phyloP scores from a whole-genome alignment of 2,888 invertebrate species.

The Ornithoptera alexandrae region DNA sequence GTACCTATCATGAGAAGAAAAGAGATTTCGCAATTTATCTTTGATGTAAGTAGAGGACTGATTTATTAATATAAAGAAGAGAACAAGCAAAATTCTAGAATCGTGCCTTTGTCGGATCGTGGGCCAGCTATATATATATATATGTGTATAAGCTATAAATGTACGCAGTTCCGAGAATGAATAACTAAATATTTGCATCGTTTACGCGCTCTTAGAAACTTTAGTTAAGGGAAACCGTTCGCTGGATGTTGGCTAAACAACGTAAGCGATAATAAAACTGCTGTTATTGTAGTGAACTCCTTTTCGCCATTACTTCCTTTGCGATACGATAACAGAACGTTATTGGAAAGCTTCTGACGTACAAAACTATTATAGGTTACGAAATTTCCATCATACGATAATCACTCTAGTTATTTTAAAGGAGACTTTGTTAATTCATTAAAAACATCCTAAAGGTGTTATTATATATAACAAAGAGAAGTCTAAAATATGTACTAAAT shows the following conservation, averaged over 20 bases:
- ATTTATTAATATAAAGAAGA: no score
- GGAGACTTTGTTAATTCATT: no score
- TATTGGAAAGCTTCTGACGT: constrained; percentile 32
- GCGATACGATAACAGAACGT: constrained; percentile 30
- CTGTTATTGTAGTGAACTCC: constrained; percentile 34
- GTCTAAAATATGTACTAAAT: no score
- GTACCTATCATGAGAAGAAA: no score
- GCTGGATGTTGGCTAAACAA: background rate
- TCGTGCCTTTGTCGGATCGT: no score
- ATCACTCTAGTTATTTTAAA: no score
- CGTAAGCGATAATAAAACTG: constrained; percentile 4
- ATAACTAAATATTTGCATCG: background rate
- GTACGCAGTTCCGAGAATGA: background rate
- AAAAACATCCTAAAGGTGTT: no score
- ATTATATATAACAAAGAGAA: no score
- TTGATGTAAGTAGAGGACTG: no score
- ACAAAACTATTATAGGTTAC: background rate
- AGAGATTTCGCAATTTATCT: no score
- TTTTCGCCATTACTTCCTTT: constrained; percentile 36
- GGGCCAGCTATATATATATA: no score
- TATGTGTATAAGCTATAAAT: background rate
- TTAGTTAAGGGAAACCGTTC: background rate
- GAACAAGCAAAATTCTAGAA: no score
- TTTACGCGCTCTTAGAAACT: background rate
- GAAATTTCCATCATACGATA: background rate